These are phyloP conservation scores for Mythimna ferrago DNA, from an alignment of 2,888 invertebrate species.

Conservation along the genomic window DNA sequence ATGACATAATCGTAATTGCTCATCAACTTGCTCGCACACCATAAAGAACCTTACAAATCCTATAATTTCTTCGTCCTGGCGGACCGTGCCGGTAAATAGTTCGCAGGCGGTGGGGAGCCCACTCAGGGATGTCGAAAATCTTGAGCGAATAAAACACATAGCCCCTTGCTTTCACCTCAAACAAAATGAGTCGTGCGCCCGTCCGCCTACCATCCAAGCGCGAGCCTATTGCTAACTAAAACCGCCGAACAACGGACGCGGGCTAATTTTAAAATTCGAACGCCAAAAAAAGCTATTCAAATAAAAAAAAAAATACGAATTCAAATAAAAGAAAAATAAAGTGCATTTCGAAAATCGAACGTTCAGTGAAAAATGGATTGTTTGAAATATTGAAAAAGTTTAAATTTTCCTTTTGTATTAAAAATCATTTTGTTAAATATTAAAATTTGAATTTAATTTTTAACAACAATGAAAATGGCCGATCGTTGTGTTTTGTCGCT, in stretches of 20 bases:
- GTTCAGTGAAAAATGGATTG: slow-evolving; percentile 66
- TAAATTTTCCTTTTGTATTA: slow-evolving; percentile 2
- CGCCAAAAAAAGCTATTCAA: slow-evolving; percentile 43
- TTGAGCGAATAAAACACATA: slow-evolving; percentile 86
- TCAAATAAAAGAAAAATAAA: slow-evolving; percentile 50
- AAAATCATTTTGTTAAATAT: slow-evolving; percentile 61
- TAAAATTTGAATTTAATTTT: slow-evolving; percentile 53
- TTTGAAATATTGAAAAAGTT: slow-evolving; percentile 52
- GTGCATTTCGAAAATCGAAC: slow-evolving; percentile 54
- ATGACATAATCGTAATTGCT: slow-evolving; percentile 67
- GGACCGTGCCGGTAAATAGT: slow-evolving; percentile 71
- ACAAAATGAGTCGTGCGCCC: slow-evolving; percentile 84
- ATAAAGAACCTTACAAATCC: slow-evolving; percentile 51
- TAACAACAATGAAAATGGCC: slow-evolving; percentile 78
- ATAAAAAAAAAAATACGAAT: slow-evolving; percentile 37
- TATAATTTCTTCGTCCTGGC: slow-evolving; percentile 62
- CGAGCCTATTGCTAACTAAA: slow-evolving; percentile 78
- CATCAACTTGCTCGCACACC: slow-evolving; percentile 61
- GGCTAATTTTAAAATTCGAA: slow-evolving; percentile 71
- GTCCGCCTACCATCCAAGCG: slow-evolving; percentile 73
- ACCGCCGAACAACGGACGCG: slow-evolving; percentile 81
- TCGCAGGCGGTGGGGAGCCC: slow-evolving; percentile 77
- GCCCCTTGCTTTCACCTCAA: slow-evolving; percentile 88
- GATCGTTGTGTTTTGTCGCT: slow-evolving; percentile 78
- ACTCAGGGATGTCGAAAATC: slow-evolving; percentile 88